Base-by-base conservation (phyloP, 1,140 invertebrate species). In the Zeugodacus cucurbitae region DNA sequence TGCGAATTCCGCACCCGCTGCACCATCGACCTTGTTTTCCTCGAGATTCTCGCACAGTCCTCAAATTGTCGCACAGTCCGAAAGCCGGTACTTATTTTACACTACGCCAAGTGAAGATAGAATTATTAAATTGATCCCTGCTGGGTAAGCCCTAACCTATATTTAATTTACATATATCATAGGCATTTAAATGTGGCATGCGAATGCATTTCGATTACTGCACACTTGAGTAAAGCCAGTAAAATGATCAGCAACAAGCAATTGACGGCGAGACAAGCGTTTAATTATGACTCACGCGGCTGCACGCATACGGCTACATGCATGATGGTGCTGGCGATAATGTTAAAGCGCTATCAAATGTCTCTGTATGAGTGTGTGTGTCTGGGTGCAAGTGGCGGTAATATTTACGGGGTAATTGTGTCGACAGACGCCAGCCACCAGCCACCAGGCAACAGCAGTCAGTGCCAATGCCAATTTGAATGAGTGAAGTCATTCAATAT, bases 401-500 rank as follows among this genome's bases (percentile, higher is more conserved):
- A 82, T 41, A 22, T 82, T 48, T 48, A 17, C 41, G 41, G 5
- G 48, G 41, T 82, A 82, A 82, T 48, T 82, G 41, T 48, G 74
- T 48, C 74, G 26, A 82, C 41, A 82, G 41, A 82, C 74, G n/a
- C 74, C 44, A 82, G 44, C 37, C 74, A 41, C 14, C 70, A 78
- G 70, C n/a, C 29, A 78, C 34, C 70, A 70, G 64, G 7, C 70
- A 78, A 3, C 37, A 78, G 74, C 41, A 7, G 44, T 22, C 74
- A 54, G 74, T 82, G 74, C 74, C 74, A 82, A 82, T 82, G 74
- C 74, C 41, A 82, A 82, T 82, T 82, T 54, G 34, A 82, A 82
- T 82, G 74, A 82, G 74, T 82, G 74, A 82, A 82, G 74, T 82
- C 74, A 82, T 82, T 82, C 74, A 82, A 82, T 48, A 82, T 48